phyloP scores from a whole-genome alignment of 1,140 invertebrate genomes.

The Sinonovacula constricta region DNA sequence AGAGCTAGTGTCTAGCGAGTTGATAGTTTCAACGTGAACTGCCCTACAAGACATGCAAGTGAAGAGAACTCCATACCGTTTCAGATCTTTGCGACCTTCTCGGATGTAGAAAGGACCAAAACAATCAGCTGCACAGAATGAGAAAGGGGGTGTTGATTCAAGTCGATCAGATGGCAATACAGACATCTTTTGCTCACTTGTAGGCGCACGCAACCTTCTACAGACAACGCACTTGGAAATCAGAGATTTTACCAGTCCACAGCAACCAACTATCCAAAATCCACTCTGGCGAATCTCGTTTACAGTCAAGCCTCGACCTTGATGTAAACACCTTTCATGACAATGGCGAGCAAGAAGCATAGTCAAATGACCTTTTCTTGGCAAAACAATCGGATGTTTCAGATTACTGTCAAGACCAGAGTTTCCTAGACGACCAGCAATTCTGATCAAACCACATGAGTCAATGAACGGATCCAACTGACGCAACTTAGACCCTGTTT shows the following conservation, averaged over 20 bases:
- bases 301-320: conserved; percentile 16
- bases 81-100: not conserved
- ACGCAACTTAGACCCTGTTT: not conserved
- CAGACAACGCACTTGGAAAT: conserved; percentile 55
- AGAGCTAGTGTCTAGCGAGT: conserved; percentile 23
- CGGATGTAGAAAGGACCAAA: conserved; percentile 51
- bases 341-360: conserved; percentile 30
- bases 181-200: conserved; percentile 48
- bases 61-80: conserved; percentile 22
- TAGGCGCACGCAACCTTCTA: conserved; percentile 10
- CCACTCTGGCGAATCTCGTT: not conserved
- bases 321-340: conserved; percentile 35
- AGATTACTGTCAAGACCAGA: not conserved
- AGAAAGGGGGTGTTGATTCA: conserved; percentile 40
- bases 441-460: not conserved
- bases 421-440: conserved; percentile 31
- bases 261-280: conserved; percentile 1
- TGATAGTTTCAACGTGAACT: conserved; percentile 2
- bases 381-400: conserved; percentile 46
- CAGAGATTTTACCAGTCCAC: not conserved
- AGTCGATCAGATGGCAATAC: conserved; percentile 48
- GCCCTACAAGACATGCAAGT: conserved; percentile 24
- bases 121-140: conserved; percentile 32
- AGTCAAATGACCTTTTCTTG: conserved; percentile 17
- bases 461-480: conserved; percentile 31